phyloP scores from a whole-genome alignment of 23 tunicate species.

The Pegea sp. region DNA sequence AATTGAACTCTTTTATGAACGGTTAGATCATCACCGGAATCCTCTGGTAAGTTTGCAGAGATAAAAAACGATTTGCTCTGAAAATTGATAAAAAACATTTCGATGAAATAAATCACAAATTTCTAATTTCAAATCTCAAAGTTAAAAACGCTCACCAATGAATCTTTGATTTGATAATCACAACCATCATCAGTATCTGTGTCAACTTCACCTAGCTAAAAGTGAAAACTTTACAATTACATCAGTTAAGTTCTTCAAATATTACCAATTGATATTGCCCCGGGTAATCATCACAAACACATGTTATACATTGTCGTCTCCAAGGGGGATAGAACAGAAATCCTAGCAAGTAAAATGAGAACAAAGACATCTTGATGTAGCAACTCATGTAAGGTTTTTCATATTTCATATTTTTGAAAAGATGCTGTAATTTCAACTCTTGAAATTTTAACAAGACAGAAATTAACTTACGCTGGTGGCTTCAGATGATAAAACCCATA shows the following conservation, averaged over 20 bases:
- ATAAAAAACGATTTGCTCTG: constrained; percentile 62
- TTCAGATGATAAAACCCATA: constrained; percentile 80
- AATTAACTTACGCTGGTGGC: constrained; percentile 17
- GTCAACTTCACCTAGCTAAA: constrained; percentile 71
- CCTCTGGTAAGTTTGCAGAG: constrained; percentile 50
- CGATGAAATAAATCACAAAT: too few relatives aligned
- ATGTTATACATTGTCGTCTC: constrained; percentile 79
- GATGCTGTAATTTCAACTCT: too few relatives aligned
- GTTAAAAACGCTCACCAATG: constrained; percentile 43
- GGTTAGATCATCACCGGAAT: constrained; percentile 17
- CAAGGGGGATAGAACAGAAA: constrained; percentile 62
- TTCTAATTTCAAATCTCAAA: too few relatives aligned
- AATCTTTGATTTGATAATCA: constrained; percentile 22
- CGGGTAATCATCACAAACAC: constrained; percentile 92
- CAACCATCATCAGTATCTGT: constrained; percentile 86
- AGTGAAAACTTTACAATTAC: not conserved
- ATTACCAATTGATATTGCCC: constrained; percentile 87
- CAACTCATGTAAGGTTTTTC: constrained; percentile 91
- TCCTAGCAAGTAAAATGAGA: constrained; percentile 63
- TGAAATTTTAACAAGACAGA: too few relatives aligned
- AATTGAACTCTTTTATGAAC: constrained; percentile 27
- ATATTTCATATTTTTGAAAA: constrained; percentile 54
- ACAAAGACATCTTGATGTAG: constrained; percentile 69
- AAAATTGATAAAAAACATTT: too few relatives aligned
- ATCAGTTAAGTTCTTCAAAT: not conserved